Evolutionary conservation across 2,888 invertebrate genomes (phyloP), one percentile per base, ranked within the genome.

Genomic region (Drosophila mettleri): DNA sequence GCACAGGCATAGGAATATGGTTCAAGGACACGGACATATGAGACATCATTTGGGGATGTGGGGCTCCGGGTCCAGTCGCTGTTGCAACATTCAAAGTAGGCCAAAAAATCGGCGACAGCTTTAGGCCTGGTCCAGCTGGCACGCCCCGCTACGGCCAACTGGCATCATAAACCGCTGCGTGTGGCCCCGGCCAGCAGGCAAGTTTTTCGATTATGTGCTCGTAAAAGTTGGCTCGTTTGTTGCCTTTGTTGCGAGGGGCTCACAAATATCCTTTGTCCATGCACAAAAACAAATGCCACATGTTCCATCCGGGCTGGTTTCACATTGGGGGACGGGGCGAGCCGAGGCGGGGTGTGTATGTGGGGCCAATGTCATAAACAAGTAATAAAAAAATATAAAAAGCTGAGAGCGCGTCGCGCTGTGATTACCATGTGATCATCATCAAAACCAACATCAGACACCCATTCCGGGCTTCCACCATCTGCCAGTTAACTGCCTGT

Each of bases 321-420:
- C n/a, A n/a, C n/a, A n/a, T n/a, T 2, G 29, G 29, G 0, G 2
- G 20, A 7, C 2, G 38, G 8, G 24, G 2, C 34, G 8, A 9
- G 1, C 16, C 18, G 46, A 0, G 27, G 8, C 20, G 1, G 12
- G 2, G 8, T 1, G 14, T 2, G 22, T 8, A n/a, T 46, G 38
- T 53, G 66, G 70, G 72, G 80, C 70, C 74, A 76, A 63, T 74
- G 88, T 77, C 88, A 88, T 85, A 88, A 88, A 81, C 84, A 86
- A 84, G 88, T 79, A 85, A 85, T 84, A 88, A 85, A 88, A 86
- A 88, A 68, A 70, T 72, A 86, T 76, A 83, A 81, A 86, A 83
- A 74, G 73, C 78, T 66, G 51, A 49, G 54, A 70, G 41, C 69
- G 69, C 68, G 55, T 59, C 68, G 55, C 73, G 52, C 74, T 62